Base-by-base conservation (phyloP, 1,140 invertebrate species). In the Zaprionus tsacasi region DNA sequence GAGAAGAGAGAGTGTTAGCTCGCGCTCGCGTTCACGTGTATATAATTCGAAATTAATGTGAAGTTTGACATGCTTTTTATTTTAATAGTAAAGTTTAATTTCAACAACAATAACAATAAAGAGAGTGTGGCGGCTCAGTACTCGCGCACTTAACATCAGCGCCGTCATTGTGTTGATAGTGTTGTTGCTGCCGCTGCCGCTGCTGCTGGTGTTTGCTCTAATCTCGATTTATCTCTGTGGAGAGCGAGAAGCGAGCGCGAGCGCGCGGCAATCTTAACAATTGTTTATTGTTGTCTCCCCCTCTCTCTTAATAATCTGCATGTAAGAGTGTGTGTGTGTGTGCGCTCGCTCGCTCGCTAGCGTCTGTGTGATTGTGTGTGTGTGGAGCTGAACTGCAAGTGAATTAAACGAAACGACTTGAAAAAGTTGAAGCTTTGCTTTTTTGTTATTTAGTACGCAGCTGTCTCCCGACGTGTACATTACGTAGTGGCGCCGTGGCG, bases 331-430 rank as follows among this genome's bases (percentile, higher is more conserved):
- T 78, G 75, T 78, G 59, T 66, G 78, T 40, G 48, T 30, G 17
- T 66, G 78, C 40, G 48, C 21, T n/a, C 40, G 40, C 40, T 45
- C 40, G n/a, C 40, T 45, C 27, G 27, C 27, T 30, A 45, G 27
- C 43, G 43, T 58, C 48, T 67, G 65, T 56, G 54, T 40, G n/a
- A 48, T 59, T 72, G 60, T 54, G 63, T 50, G 65, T 45, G 75
- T 64, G 65, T 43, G 36, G 38, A 68, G 71, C 70, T 70, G 40
- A 60, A 75, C 38, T 72, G 81, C 75, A 83, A 88, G 80, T 87
- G 85, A 88, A 83, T 87, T 83, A 89, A 89, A 79, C 82, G 82
- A 87, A 87, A 77, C 79, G 85, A 81, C 85, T 88, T 88, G 80
- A 89, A 88, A 88, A 88, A 81, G 81, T 89, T 85, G 78, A 77